Base-by-base conservation (phyloP, 2,113 vertebrate species). In the Dicerorhinus sumatrensis region DNA sequence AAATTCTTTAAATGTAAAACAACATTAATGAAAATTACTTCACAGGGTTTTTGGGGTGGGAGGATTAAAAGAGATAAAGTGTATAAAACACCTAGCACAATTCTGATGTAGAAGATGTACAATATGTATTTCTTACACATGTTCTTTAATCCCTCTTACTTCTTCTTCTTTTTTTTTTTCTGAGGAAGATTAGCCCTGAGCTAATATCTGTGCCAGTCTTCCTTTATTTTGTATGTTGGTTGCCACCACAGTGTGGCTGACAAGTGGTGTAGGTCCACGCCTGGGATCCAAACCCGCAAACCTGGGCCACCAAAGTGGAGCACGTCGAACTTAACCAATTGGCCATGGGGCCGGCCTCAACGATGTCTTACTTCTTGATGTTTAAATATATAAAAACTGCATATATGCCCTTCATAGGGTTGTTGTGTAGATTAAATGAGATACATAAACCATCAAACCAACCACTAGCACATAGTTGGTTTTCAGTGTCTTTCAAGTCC, bases 1-100 rank as follows among this genome's bases (percentile, higher is more conserved):
- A 82, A 56, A 51, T 42, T 96, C 9, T 85, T 93, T 79, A 84
- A n/a, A 91, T 70, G 23, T 69, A 97, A 63, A 92, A 72, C 27
- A 93, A 76, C 7, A 69, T 29, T 36, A 88, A 60, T 72, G 25
- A 87, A 86, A 73, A 3, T 85, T 39, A 65, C 7, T 83, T 58
- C 79, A 46, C 25, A 83, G 29, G 20, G 51, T 42, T 89, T 63
- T 88, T 23, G 33, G n/a, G 2, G 29, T 23, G 4, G 4, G 10
- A 25, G 8, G 1, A 81, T 70, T 36, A 95, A 79, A 84, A 89
- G 7, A 65, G 10, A 63, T 46, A 17, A 79, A n/a, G 6, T 56
- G 1, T 63, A 67, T 86, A 48, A 72, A 84, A 86, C 18, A 87
- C 6, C 1, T 14, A 20, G 3, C 33, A 29, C 31, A 92, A 90